Percentiles rank a stretch among this genome's conserved stretches.
phyloP scores from a whole-genome alignment of 1,140 invertebrate genomes.

The Nasonia giraulti region DNA sequence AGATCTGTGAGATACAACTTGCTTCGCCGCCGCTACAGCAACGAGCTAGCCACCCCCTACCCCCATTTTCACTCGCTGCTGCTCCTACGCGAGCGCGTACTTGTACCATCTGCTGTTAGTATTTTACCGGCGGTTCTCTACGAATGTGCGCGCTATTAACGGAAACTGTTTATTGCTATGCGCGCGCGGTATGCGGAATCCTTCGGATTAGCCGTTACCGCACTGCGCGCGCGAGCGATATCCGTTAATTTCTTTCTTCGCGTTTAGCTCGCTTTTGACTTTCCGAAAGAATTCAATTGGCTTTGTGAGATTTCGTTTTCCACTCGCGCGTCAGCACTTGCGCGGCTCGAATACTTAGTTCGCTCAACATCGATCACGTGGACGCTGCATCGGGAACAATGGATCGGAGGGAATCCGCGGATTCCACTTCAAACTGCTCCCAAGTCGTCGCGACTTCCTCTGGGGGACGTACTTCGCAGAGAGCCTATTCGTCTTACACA shows the following conservation, averaged over 20 bases:
- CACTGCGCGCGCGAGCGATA: background rate
- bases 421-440: slow-evolving; percentile 63
- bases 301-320: slow-evolving; percentile 14
- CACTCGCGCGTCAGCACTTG: slow-evolving; percentile 46
- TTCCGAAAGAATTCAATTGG: background rate
- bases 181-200: slow-evolving; percentile 61
- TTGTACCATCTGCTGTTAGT: slow-evolving; percentile 74
- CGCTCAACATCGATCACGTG: slow-evolving; percentile 60
- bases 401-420: slow-evolving; percentile 55
- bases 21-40: slow-evolving; percentile 47
- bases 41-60: background rate
- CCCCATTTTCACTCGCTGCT: slow-evolving; percentile 41
- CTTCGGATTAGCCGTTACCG: slow-evolving; percentile 60
- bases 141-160: slow-evolving; percentile 71
- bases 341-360: slow-evolving; percentile 56
- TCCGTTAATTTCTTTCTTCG: slow-evolving; percentile 1
- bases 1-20: slow-evolving; percentile 72
- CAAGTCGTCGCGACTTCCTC: slow-evolving; percentile 57
- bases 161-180: slow-evolving; percentile 72
- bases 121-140: slow-evolving; percentile 69
- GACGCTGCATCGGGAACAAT: slow-evolving; percentile 57
- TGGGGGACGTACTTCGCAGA: slow-evolving; percentile 21
- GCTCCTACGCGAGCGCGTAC: background rate
- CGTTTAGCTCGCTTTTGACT: background rate
- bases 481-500: slow-evolving; percentile 50